These are phyloP conservation scores for Lutjanus erythropterus DNA, from an alignment of 2,113 vertebrate genomes.

Conservation along the genomic window DNA sequence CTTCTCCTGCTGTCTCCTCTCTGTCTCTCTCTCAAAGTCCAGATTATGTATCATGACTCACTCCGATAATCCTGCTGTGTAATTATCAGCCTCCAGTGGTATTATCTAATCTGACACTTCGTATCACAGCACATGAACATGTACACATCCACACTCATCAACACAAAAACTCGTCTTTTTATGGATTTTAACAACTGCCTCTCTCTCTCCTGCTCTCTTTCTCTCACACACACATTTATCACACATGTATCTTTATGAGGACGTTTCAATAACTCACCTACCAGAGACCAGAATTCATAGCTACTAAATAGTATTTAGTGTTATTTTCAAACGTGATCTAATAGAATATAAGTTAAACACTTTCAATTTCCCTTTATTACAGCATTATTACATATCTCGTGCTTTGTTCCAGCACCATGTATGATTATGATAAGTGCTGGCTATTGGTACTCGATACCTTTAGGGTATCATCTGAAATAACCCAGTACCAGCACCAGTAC, in stretches of 20 bases:
- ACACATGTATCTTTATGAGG: background rate
- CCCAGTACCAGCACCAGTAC: too few species aligned
- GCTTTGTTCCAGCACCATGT: background rate
- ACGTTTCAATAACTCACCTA: background rate
- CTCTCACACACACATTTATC: background rate
- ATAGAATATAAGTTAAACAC: background rate
- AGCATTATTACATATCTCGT: background rate
- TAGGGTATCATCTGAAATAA: too few species aligned
- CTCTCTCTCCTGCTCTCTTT: too few species aligned
- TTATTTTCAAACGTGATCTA: background rate
- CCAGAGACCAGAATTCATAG: background rate
- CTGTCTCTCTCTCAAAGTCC: slow-evolving; percentile 30
- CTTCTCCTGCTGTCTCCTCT: background rate
- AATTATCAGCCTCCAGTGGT: slow-evolving; percentile 47
- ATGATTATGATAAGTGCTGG: too few species aligned
- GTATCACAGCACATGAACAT: slow-evolving; percentile 16
- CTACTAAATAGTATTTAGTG: background rate
- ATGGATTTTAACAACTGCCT: background rate
- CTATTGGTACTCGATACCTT: too few species aligned
- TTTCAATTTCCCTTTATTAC: background rate
- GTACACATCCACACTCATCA: background rate
- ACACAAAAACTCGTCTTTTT: background rate
- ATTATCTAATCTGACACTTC: slow-evolving; percentile 42
- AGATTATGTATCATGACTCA: slow-evolving; percentile 58
- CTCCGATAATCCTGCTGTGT: slow-evolving; percentile 44